Evolutionary conservation across 1,140 invertebrate species (phyloP).

Genomic region (Bombus fervidus): DNA sequence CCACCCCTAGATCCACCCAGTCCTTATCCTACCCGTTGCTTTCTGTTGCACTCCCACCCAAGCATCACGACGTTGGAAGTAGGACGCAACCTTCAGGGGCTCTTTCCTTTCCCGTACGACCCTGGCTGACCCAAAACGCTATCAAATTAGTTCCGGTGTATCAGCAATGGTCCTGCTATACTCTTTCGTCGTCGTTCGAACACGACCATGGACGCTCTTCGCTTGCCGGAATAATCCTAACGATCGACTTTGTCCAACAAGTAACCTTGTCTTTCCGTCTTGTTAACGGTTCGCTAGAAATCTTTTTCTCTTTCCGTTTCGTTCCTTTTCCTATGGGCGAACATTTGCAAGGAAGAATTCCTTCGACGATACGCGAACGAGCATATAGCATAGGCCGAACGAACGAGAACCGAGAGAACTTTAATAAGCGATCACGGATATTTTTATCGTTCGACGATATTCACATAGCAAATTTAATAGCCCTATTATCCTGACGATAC

Average conservation of each 20-base stretch:
- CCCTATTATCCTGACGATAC: constrained; percentile 60
- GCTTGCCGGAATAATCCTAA: neutral
- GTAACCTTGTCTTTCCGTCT: neutral
- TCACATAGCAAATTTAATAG: constrained; percentile 52
- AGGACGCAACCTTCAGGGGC: constrained; percentile 68
- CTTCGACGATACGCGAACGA: no score
- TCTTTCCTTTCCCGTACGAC: constrained; percentile 43
- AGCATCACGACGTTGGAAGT: constrained; percentile 67
- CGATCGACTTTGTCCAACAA: constrained; percentile 1
- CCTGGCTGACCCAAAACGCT: constrained; percentile 55
- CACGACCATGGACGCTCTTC: no score
- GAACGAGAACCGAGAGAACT: neutral
- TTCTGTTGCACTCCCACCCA: constrained; percentile 67
- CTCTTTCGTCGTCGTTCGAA: neutral
- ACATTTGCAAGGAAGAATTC: neutral
- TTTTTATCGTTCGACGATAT: constrained; percentile 46
- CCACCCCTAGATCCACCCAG: constrained; percentile 41
- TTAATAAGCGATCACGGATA: constrained; percentile 37
- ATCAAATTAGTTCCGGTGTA: constrained; percentile 53
- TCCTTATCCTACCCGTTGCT: constrained; percentile 72
- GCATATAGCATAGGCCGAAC: no score
- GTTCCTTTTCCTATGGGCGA: accelerated
- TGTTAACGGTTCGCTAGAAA: neutral
- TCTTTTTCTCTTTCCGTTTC: no score
- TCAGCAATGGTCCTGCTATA: constrained; percentile 1